A percentile compares a stretch with the other conserved stretches of the same genome.
Evolutionary conservation across 2,113 vertebrate genomes (phyloP).

Genomic region (Cephalophus harveyi): DNA sequence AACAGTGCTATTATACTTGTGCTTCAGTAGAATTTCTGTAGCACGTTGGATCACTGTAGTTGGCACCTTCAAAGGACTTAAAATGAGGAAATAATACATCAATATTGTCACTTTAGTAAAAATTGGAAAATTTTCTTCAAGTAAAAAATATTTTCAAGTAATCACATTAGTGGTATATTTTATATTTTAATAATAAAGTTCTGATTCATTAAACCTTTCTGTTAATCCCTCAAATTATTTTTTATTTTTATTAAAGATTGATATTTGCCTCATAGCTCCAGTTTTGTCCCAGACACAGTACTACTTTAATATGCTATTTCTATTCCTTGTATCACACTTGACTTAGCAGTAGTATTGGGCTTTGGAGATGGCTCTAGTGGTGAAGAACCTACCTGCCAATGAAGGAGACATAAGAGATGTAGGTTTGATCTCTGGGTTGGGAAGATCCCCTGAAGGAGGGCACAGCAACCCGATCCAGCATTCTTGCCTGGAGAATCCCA

Average conservation of each 20-base stretch:
- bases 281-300: neutral
- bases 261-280: neutral
- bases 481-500: neutral
- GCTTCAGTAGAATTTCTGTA: neutral
- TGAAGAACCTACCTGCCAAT: neutral
- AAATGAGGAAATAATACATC: neutral
- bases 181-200: neutral
- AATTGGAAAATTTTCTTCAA: neutral
- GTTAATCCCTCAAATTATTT: neutral
- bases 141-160: neutral
- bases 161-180: neutral
- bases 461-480: neutral
- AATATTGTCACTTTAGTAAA: neutral
- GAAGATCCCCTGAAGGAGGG: neutral
- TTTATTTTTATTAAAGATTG: neutral
- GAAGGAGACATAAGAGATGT: neutral
- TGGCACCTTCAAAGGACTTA: neutral
- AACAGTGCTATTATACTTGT: neutral
- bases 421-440: neutral
- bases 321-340: neutral
- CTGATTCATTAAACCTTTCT: neutral
- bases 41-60: neutral
- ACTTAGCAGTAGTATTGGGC: neutral
- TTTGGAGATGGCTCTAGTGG: neutral
- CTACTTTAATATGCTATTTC: neutral